These are phyloP conservation scores for Orientallactaga bullata DNA, from an alignment of 2,113 vertebrate species.

Conservation along the genomic window DNA sequence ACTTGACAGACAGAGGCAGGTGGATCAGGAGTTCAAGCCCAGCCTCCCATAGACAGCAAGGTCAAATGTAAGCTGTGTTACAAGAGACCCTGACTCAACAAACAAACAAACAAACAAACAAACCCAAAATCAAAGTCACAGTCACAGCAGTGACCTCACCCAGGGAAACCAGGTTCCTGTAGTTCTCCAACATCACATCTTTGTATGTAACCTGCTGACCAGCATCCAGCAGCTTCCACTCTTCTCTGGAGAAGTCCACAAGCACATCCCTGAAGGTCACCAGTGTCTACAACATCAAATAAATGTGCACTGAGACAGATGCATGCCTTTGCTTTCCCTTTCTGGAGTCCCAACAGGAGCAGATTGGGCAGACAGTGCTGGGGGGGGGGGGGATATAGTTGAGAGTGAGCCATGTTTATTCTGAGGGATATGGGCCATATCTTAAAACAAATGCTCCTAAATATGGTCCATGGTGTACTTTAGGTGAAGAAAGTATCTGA, in stretches of 20 bases:
- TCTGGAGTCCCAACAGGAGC: background rate
- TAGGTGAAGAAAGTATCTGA: background rate
- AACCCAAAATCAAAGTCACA: too few species aligned
- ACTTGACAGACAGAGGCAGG: too few species aligned
- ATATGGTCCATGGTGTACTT: background rate
- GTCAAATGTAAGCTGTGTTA: too few species aligned
- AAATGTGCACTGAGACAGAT: background rate
- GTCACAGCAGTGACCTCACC: conserved; percentile 12
- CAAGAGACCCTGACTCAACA: too few species aligned
- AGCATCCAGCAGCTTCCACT: conserved; percentile 70
- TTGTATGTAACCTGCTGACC: conserved; percentile 73
- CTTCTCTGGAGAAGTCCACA: conserved; percentile 74
- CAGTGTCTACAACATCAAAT: conserved; percentile 52
- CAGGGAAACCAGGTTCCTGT: conserved; percentile 62
- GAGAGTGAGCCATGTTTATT: background rate
- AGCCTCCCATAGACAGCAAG: too few species aligned
- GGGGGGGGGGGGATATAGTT: background rate
- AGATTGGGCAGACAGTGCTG: background rate
- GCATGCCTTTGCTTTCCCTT: background rate
- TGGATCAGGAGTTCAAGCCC: too few species aligned
- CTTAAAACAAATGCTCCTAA: background rate
- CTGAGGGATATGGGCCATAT: background rate
- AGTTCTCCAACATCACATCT: conserved; percentile 78
- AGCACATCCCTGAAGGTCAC: conserved; percentile 76
- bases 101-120: too few species aligned